Conservation (phyloP, 2,797 vertebrate genomes). For the Psittacula derbiana region DNA sequence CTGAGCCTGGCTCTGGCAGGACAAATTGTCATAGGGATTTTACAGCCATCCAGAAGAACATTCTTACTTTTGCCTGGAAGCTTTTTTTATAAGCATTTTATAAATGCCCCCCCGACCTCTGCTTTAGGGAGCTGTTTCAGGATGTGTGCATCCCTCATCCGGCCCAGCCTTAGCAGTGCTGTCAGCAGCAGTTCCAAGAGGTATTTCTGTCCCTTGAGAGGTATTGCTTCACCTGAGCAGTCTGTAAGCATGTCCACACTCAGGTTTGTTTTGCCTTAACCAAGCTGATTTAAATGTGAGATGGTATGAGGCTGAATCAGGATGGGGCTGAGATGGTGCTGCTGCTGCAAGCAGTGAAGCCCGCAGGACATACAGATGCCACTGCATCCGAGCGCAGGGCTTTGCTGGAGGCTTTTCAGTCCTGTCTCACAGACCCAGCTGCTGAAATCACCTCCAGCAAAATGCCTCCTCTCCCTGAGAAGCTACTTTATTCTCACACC, state of each 20-base stretch:
- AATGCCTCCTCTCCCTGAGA: not conserved
- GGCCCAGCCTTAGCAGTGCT: not conserved
- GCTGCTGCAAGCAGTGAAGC: not conserved
- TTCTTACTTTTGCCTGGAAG: not conserved
- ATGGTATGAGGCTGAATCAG: not conserved
- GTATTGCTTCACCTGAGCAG: not conserved
- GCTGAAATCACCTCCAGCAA: not conserved
- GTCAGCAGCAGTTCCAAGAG: not conserved
- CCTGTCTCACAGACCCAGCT: not conserved
- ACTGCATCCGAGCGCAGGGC: rapidly evolving
- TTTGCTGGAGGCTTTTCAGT: not conserved
- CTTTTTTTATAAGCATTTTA: not conserved
- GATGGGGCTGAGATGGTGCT: not conserved
- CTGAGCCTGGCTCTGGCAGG: not conserved
- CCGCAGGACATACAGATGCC: not conserved
- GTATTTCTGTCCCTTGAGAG: not conserved
- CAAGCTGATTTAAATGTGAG: not conserved
- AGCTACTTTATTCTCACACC: not conserved
- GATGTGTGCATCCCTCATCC: not conserved
- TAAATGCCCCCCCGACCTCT: not conserved
- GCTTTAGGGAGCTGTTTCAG: not conserved
- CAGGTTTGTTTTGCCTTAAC: not conserved
- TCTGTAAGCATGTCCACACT: not conserved
- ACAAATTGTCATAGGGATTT: not conserved
- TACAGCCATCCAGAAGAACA: not conserved